These are phyloP conservation scores for Scaptomyza parva DNA, from an alignment of 2,888 invertebrate species.

Conservation along the genomic window DNA sequence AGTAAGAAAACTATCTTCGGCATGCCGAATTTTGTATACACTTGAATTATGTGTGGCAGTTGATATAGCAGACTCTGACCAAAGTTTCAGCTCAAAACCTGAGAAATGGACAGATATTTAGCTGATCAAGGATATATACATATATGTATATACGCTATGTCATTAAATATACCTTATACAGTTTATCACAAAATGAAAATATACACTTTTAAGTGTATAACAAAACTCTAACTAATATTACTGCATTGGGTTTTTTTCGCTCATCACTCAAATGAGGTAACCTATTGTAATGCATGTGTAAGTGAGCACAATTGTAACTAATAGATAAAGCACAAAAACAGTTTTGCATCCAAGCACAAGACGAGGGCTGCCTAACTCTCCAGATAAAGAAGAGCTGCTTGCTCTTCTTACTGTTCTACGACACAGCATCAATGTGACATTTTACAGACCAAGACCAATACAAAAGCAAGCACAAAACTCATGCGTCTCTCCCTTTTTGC, in stretches of 20 bases:
- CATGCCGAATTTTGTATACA: too few relatives aligned
- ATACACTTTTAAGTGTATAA: too few relatives aligned
- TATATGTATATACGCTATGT: too few relatives aligned
- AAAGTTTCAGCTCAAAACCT: too few relatives aligned
- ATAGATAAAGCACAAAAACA: slow-evolving; percentile 3
- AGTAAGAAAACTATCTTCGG: too few relatives aligned
- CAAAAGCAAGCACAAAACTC: neutral
- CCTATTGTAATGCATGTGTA: slow-evolving; percentile 22
- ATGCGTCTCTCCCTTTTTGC: slow-evolving; percentile 6
- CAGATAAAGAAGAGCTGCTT: slow-evolving; percentile 1
- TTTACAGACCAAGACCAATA: slow-evolving; percentile 12
- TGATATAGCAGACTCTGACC: too few relatives aligned
- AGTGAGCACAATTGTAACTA: slow-evolving; percentile 11
- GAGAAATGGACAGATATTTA: too few relatives aligned
- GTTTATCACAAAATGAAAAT: too few relatives aligned
- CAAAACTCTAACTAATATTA: slow-evolving; percentile 15
- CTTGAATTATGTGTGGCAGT: too few relatives aligned
- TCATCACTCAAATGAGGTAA: slow-evolving; percentile 13
- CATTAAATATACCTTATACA: too few relatives aligned
- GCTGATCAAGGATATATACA: too few relatives aligned
- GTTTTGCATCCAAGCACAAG: neutral
- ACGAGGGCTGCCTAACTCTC: neutral
- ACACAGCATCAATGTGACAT: slow-evolving; percentile 20
- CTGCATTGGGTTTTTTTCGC: slow-evolving; percentile 34
- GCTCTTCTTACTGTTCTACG: neutral